phyloP scores from a whole-genome alignment of 2,888 invertebrate species.

The Gastrophysa polygoni region DNA sequence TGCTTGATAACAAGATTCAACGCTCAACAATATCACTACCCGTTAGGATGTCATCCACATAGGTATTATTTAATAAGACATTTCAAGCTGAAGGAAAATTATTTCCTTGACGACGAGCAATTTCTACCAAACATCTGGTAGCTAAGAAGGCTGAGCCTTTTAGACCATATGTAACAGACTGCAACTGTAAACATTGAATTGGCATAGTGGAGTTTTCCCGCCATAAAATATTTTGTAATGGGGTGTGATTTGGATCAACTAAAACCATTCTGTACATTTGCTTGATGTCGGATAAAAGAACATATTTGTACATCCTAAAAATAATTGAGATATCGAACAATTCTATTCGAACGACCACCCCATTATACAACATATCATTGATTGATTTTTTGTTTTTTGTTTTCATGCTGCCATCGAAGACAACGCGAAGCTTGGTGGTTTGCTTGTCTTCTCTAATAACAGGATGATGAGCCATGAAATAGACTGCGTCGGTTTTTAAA shows the following conservation, averaged over 20 bases:
- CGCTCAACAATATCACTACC: constrained; percentile 7
- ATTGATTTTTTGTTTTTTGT: constrained; percentile 21
- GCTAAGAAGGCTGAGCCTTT: constrained; percentile 14
- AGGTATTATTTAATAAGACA: constrained; percentile 14
- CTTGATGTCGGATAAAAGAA: constrained; percentile 24
- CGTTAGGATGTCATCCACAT: constrained; percentile 25
- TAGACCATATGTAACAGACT: background rate
- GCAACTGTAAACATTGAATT: background rate
- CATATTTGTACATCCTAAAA: constrained; percentile 25
- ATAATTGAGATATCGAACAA: constrained; percentile 28
- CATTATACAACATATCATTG: constrained; percentile 29
- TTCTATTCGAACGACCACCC: constrained; percentile 11
- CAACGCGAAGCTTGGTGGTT: constrained; percentile 28
- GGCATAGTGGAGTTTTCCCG: constrained; percentile 6
- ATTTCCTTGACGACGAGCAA: constrained; percentile 11
- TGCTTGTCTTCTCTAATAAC: constrained; percentile 28
- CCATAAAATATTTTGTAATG: constrained; percentile 30
- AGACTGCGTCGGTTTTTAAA: constrained; percentile 12
- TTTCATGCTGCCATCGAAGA: constrained; percentile 33
- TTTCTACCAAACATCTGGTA: constrained; percentile 20
- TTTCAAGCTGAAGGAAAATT: constrained; percentile 16
- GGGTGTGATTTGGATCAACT: constrained; percentile 16
- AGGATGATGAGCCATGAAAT: constrained; percentile 30
- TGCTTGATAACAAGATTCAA: background rate
- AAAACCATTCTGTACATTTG: constrained; percentile 29